A percentile compares a stretch with the other conserved stretches of the same genome.
phyloP scores from a whole-genome alignment of 2,888 invertebrate species.

The Parapristionchus giblindavisi region DNA sequence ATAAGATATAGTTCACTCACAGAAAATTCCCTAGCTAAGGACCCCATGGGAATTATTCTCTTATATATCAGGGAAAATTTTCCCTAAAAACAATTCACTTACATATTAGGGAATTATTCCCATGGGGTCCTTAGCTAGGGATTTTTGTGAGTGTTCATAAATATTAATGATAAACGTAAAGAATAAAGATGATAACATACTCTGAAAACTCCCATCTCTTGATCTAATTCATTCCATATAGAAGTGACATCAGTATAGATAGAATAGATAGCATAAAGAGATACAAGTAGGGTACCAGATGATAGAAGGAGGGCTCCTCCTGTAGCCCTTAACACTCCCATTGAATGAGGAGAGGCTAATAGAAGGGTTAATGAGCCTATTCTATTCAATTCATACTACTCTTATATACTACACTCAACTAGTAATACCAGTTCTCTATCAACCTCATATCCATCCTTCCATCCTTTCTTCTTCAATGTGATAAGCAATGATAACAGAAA shows the following conservation, averaged over 20 bases:
- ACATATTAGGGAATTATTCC: too few relatives aligned
- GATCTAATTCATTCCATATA: conserved; percentile 57
- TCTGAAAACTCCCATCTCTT: conserved; percentile 57
- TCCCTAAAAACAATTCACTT: too few relatives aligned
- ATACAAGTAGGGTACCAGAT: conserved; percentile 55
- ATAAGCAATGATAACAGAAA: not conserved
- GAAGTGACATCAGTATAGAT: conserved; percentile 57
- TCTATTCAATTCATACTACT: not conserved
- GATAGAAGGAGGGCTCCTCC: conserved; percentile 57
- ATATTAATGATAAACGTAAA: too few relatives aligned
- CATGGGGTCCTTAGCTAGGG: too few relatives aligned
- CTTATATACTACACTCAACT: not conserved
- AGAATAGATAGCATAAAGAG: conserved; percentile 55
- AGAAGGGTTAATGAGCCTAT: too few relatives aligned
- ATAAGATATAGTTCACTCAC: too few relatives aligned
- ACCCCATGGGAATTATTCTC: too few relatives aligned
- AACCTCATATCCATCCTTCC: not conserved
- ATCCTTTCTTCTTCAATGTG: not conserved
- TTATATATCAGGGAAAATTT: too few relatives aligned
- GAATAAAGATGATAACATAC: conserved; percentile 41
- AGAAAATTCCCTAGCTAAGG: too few relatives aligned
- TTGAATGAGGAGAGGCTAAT: not conserved
- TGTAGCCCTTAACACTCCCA: conserved; percentile 47
- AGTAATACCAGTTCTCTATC: not conserved
- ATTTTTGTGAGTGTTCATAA: too few relatives aligned